Evolutionary conservation across 2,797 vertebrate species (phyloP).

Genomic region (Rhynchonycteris naso): DNA sequence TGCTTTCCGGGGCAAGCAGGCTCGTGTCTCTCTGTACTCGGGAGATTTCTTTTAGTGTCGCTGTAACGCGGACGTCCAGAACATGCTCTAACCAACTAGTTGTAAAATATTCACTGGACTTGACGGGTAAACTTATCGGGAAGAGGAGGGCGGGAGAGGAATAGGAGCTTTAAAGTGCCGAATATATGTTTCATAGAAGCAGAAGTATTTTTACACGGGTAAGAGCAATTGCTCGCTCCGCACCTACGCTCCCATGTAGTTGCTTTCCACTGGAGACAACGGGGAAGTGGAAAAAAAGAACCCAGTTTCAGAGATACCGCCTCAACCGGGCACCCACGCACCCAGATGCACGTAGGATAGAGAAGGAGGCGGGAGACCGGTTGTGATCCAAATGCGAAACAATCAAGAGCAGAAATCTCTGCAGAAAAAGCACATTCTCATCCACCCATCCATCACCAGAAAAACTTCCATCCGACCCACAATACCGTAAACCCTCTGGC

Average conservation of each 20-base stretch:
- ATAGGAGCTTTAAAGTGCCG: not conserved
- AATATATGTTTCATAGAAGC: not conserved
- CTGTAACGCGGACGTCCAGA: not conserved
- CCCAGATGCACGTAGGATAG: not conserved
- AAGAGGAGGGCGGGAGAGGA: not conserved
- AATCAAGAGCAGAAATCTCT: not conserved
- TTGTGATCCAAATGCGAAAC: not conserved
- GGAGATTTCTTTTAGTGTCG: not conserved
- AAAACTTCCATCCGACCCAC: constrained; percentile 53
- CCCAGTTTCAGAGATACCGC: not conserved
- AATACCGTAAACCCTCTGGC: not conserved
- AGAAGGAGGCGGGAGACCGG: not conserved
- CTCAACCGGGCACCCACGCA: not conserved
- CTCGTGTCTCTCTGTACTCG: not conserved
- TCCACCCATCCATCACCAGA: not conserved
- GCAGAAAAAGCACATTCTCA: not conserved
- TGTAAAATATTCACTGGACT: constrained; percentile 33
- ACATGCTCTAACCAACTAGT: not conserved
- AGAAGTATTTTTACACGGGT: not conserved
- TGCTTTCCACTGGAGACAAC: not conserved
- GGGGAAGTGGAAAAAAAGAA: not conserved
- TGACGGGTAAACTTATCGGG: not conserved
- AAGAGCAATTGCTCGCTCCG: not conserved
- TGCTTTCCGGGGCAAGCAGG: not conserved
- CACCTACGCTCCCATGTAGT: not conserved